Evolutionary conservation across 2,888 invertebrate genomes (phyloP).

Genomic region (Argynnis bischoffii): DNA sequence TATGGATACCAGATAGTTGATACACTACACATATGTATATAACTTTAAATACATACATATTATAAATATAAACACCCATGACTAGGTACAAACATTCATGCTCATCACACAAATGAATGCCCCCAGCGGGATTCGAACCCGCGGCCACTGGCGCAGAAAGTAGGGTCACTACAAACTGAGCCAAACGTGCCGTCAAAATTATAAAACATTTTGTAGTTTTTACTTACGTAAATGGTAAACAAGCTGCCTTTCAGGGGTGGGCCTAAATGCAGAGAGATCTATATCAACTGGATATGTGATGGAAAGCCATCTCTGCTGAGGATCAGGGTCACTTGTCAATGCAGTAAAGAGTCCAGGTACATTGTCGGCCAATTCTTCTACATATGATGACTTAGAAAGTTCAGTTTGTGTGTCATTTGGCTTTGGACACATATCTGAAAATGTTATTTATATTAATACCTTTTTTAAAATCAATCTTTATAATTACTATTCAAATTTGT

Average conservation of each 20-base stretch:
- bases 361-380: constrained; percentile 91
- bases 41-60: no score
- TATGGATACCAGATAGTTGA: no score
- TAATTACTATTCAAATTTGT: background rate
- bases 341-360: constrained; percentile 92
- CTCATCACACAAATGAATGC: no score
- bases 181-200: no score
- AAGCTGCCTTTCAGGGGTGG: constrained; percentile 86
- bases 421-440: constrained; percentile 93
- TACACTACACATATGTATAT: no score
- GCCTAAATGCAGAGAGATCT: constrained; percentile 84
- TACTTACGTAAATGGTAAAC: constrained; percentile 88
- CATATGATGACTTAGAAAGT: constrained; percentile 89
- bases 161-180: no score
- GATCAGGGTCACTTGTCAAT: constrained; percentile 90
- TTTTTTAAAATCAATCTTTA: background rate
- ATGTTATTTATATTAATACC: background rate
- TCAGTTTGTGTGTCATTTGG: constrained; percentile 89
- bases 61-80: no score
- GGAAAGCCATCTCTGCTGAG: constrained; percentile 90
- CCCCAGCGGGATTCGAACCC: no score
- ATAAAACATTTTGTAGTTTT: constrained; percentile 6
- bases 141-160: no score
- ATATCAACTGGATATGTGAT: constrained; percentile 91
- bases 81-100: no score